These are phyloP conservation scores for Anas platyrhynchos DNA, from an alignment of 2,113 vertebrate genomes.

Conservation along the genomic window DNA sequence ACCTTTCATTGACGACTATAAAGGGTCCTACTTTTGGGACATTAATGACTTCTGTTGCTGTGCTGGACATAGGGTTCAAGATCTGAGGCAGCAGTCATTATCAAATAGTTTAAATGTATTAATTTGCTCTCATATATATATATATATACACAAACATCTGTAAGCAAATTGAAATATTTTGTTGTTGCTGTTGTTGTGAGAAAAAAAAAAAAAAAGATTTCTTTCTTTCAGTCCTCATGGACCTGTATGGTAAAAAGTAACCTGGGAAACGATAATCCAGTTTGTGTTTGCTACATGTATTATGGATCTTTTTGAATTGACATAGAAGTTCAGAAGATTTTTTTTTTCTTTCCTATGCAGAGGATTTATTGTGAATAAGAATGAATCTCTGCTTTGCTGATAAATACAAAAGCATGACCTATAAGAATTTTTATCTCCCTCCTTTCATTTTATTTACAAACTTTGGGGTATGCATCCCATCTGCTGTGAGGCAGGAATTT, in stretches of 20 bases:
- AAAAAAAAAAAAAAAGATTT: not conserved
- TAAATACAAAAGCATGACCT: conserved; percentile 33
- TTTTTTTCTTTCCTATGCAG: not conserved
- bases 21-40: accelerated
- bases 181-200: not conserved
- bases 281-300: conserved; percentile 2
- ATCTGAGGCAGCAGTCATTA: not conserved
- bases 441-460: conserved; percentile 59
- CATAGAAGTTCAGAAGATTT: not conserved
- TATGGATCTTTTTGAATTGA: not conserved
- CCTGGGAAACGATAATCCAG: not conserved
- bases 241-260: not conserved
- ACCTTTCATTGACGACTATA: not conserved
- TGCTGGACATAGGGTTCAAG: accelerated
- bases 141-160: not conserved
- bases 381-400: not conserved
- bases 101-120: not conserved
- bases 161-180: not conserved
- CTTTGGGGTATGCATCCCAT: not conserved
- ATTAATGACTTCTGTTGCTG: not conserved
- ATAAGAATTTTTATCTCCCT: conserved; percentile 36
- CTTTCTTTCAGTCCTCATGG: not conserved
- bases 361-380: conserved; percentile 51
- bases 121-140: not conserved
- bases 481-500: conserved; percentile 43